Conservation (phyloP, 2,113 vertebrate species). For the Pristiophorus japonicus region DNA sequence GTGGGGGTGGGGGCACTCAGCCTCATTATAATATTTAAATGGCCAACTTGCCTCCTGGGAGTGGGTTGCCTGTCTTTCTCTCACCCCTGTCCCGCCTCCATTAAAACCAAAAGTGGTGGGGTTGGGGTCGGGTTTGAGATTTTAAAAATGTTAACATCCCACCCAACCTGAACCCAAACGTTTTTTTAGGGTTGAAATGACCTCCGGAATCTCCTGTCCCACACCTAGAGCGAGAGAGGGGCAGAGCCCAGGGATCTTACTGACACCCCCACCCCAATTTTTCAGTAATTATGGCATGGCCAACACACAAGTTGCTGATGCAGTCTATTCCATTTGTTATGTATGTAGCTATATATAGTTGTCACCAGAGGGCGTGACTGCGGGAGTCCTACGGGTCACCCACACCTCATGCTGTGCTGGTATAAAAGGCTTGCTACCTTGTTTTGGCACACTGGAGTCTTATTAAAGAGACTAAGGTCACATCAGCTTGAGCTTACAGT, state of each 20-base stretch:
- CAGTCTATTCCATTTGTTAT: neutral
- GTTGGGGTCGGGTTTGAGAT: too few species aligned
- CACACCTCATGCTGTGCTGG: too few species aligned
- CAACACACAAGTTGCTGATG: neutral
- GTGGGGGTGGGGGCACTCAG: too few species aligned
- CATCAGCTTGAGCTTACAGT: too few species aligned
- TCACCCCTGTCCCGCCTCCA: too few species aligned
- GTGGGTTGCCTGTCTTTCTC: neutral
- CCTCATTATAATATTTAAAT: neutral
- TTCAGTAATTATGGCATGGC: neutral
- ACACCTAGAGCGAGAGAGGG: neutral
- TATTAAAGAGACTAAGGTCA: too few species aligned
- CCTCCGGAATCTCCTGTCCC: neutral
- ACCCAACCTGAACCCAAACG: neutral
- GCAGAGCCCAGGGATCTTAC: neutral
- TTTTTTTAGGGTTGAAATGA: neutral
- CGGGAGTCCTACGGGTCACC: too few species aligned
- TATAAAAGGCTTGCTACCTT: too few species aligned
- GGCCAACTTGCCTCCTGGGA: neutral
- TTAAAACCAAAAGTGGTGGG: too few species aligned
- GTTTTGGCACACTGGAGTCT: too few species aligned
- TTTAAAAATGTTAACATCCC: neutral
- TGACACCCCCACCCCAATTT: neutral
- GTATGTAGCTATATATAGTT: too few species aligned
- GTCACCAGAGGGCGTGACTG: too few species aligned